Percentiles rank a stretch among this genome's conserved stretches.
phyloP scores from a whole-genome alignment of 2,113 vertebrate genomes.

The Colinus virginianus region DNA sequence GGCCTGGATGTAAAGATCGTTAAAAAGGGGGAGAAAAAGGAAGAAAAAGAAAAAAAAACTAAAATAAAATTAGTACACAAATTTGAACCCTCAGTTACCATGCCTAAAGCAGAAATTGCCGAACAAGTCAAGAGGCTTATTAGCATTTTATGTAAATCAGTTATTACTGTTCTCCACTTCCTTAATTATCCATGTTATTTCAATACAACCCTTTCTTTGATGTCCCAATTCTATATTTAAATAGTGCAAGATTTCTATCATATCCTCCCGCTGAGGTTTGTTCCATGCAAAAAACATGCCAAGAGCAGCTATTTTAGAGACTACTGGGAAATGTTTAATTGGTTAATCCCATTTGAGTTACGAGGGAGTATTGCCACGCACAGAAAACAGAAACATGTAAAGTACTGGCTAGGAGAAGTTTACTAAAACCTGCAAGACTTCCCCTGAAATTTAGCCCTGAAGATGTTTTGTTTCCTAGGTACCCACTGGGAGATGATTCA shows the following conservation, averaged over 20 bases:
- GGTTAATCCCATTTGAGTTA: conserved; percentile 90
- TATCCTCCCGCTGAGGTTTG: conserved; percentile 93
- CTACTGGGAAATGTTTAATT: conserved; percentile 94
- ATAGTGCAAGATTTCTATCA: conserved; percentile 95
- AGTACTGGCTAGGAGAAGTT: conserved; percentile 80
- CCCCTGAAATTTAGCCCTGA: conserved; percentile 76
- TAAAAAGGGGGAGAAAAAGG: not conserved
- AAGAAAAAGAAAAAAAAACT: conserved; percentile 63
- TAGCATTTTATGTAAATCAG: conserved; percentile 99
- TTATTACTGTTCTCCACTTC: conserved; percentile 97
- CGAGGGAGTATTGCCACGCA: conserved; percentile 81
- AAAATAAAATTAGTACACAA: conserved; percentile 82
- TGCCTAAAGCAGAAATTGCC: conserved; percentile 85
- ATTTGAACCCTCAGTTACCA: conserved; percentile 79
- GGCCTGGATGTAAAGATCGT: conserved; percentile 33
- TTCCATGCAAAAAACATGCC: conserved; percentile 97
- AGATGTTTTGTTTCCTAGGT: conserved; percentile 76
- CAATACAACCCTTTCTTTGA: conserved; percentile 96
- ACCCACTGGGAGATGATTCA: conserved; percentile 75
- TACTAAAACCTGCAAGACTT: conserved; percentile 81
- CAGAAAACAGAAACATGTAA: conserved; percentile 82
- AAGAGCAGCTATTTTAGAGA: conserved; percentile 92
- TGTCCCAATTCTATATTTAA: conserved; percentile 99
- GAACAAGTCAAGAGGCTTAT: conserved; percentile 95
- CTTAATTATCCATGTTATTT: conserved; percentile 99